Conservation (phyloP, 2,113 vertebrate species). For the Cranoglanis bouderius region DNA sequence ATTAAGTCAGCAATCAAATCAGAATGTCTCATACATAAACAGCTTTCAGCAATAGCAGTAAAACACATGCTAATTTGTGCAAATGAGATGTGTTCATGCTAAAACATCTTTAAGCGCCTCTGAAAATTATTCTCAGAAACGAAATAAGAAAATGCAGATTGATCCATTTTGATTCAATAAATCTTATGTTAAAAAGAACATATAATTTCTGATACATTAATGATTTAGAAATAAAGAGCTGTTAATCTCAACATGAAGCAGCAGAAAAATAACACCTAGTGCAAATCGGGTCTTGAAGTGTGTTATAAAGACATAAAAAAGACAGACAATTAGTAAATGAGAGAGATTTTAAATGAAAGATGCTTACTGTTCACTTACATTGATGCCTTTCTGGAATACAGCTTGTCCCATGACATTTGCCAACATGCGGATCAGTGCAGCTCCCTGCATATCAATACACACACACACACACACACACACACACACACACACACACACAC, state of each 20-base stretch:
- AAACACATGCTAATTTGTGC: background rate
- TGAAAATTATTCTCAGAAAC: background rate
- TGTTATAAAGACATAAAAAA: background rate
- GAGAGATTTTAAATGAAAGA: background rate
- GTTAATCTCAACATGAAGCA: background rate
- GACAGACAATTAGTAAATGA: background rate
- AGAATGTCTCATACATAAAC: background rate
- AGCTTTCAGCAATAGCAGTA: constrained; percentile 1
- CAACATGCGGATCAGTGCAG: constrained; percentile 97
- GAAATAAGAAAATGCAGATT: background rate
- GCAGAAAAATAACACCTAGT: background rate
- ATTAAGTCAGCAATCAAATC: constrained; percentile 3
- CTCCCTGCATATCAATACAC: constrained; percentile 76
- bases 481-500: background rate
- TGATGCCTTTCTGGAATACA: constrained; percentile 91
- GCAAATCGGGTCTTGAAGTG: background rate
- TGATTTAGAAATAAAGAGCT: background rate
- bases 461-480: constrained; percentile 24
- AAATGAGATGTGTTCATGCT: background rate
- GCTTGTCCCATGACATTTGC: constrained; percentile 96
- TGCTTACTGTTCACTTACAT: constrained; percentile 80
- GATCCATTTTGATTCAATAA: background rate
- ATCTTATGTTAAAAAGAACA: constrained; percentile 4
- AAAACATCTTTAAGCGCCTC: background rate
- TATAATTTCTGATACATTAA: constrained; percentile 27